Evolutionary conservation across 2,113 vertebrate species (phyloP).

Genomic region (Platysternon megacephalum): DNA sequence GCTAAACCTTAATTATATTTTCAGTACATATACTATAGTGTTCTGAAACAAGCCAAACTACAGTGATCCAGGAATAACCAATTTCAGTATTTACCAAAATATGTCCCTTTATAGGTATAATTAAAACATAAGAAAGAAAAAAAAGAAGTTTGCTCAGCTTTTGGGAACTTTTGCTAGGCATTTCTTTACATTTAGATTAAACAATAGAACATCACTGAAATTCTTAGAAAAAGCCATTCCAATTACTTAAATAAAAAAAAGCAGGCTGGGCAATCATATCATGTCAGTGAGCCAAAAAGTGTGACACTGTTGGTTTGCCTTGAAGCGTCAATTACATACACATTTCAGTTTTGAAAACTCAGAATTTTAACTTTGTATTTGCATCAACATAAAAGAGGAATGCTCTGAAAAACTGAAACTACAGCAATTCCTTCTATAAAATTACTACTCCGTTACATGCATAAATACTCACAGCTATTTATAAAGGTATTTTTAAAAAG

Average conservation of each 20-base stretch:
- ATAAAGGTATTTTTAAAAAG: not conserved
- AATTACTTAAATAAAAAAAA: constrained; percentile 9
- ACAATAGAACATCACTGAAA: constrained; percentile 52
- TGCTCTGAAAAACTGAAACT: not conserved
- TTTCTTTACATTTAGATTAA: constrained; percentile 52
- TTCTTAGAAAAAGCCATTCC: constrained; percentile 30
- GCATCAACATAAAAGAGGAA: not conserved
- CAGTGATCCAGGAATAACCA: constrained; percentile 21
- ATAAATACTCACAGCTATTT: not conserved
- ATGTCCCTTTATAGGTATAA: constrained; percentile 23
- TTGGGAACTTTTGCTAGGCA: constrained; percentile 48
- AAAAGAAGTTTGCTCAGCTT: constrained; percentile 38
- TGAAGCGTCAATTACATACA: not conserved
- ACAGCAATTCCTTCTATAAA: not conserved
- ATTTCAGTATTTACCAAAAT: constrained; percentile 38
- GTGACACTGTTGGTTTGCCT: not conserved
- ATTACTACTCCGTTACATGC: not conserved
- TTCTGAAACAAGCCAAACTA: constrained; percentile 6
- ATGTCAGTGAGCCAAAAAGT: constrained; percentile 15
- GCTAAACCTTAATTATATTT: constrained; percentile 36
- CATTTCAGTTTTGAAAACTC: not conserved
- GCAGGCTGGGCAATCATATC: constrained; percentile 17
- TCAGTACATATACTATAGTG: not conserved
- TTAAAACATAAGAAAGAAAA: constrained; percentile 40
- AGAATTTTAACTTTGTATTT: not conserved